A percentile compares a stretch with the other conserved stretches of the same genome.
Evolutionary conservation across 2,113 vertebrate genomes (phyloP).

Genomic region (Penelope pileata): DNA sequence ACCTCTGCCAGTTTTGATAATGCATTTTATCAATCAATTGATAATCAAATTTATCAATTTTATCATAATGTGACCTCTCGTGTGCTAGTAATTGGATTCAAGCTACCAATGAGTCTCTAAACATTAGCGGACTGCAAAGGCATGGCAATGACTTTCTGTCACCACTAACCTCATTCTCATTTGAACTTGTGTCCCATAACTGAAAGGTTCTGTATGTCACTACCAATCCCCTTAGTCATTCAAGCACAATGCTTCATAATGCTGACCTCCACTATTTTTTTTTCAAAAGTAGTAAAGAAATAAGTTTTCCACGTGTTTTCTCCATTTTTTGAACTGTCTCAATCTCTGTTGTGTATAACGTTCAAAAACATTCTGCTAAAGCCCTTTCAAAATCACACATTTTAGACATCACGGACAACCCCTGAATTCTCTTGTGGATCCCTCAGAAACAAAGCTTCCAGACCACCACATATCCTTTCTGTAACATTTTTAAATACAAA

Average conservation of each 20-base stretch:
- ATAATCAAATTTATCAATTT: no score
- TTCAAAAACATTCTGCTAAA: background rate
- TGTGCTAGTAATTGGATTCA: background rate
- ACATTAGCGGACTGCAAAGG: conserved; percentile 27
- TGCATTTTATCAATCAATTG: no score
- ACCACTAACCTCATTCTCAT: conserved; percentile 50
- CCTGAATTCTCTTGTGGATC: background rate
- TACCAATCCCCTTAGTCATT: conserved; percentile 16
- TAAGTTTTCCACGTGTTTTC: background rate
- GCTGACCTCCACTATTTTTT: background rate
- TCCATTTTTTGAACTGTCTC: background rate
- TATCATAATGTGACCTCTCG: background rate
- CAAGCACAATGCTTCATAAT: background rate
- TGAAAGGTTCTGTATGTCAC: conserved; percentile 54
- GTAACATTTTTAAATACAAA: background rate
- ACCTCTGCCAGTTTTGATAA: background rate
- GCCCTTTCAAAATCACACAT: background rate
- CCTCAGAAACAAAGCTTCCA: background rate
- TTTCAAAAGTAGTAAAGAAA: background rate
- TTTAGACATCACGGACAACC: background rate
- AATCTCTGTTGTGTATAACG: background rate
- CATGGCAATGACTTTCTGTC: conserved; percentile 70
- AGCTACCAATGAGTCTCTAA: conserved; percentile 54
- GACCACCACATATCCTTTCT: background rate
- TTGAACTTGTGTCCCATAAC: conserved; percentile 55